A percentile compares a stretch with the other conserved stretches of the same genome.
Conservation (phyloP, 2,113 vertebrate species). For the Globicephala melas region DNA sequence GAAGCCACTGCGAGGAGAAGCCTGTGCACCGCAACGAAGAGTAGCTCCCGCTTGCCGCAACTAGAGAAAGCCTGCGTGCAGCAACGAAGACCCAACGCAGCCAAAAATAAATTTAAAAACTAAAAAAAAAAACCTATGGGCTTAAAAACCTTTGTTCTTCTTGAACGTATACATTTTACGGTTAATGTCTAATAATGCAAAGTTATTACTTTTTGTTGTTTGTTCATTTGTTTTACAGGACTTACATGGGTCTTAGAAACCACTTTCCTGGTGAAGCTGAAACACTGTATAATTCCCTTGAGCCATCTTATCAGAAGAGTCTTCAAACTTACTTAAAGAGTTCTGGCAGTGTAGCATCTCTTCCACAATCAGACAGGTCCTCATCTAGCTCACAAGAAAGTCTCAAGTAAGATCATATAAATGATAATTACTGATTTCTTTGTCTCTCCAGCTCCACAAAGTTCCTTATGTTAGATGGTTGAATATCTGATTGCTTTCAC, state of each 20-base stretch:
- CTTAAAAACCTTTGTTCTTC: background rate
- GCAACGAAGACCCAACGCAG: too few relatives aligned
- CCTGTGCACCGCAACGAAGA: too few relatives aligned
- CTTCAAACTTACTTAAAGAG: constrained; percentile 94
- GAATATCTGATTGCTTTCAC: background rate
- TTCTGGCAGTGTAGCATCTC: constrained; percentile 94
- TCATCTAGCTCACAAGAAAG: constrained; percentile 98
- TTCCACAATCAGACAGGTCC: constrained; percentile 98
- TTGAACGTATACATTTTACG: background rate
- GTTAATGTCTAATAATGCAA: background rate
- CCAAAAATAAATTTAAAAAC: too few relatives aligned
- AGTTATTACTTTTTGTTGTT: background rate
- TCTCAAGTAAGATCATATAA: constrained; percentile 90
- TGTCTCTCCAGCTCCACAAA: background rate
- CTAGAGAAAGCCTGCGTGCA: too few relatives aligned
- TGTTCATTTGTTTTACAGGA: constrained; percentile 81
- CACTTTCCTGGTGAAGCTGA: constrained; percentile 94
- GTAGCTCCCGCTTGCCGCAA: too few relatives aligned
- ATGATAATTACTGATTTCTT: background rate
- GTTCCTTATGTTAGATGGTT: background rate
- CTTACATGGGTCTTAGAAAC: constrained; percentile 95
- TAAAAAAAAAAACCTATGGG: background rate
- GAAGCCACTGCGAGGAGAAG: too few relatives aligned
- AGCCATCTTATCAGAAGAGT: constrained; percentile 93
- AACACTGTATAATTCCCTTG: constrained; percentile 93